Evolutionary conservation across 2,888 invertebrate species (phyloP), one percentile per base, ranked within the genome.

Genomic region (Dione vanillae): DNA sequence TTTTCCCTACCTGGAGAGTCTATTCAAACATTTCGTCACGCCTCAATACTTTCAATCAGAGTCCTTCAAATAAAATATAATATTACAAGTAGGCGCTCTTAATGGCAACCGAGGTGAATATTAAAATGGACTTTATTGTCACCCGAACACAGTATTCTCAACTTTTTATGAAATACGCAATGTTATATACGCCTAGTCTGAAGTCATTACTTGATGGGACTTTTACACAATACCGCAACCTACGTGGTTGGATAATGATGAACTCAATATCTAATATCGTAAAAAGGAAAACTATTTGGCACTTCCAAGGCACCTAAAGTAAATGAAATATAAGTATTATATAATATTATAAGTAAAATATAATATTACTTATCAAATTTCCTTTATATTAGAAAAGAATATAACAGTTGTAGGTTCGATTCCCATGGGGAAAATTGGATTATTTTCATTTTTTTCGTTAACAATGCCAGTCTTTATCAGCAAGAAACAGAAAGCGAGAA

Each of bases 1-100:
- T 59, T 88, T 89, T 90, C 87, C 91, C 91, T 91, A 91, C 88
- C 91, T 87, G 88, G 89, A 87, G 86, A 86, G 87, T 87, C 88
- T 85, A 90, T 90, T 89, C 89, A 87, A n/a, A 88, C 88, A 88
- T 89, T 91, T 89, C 87, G 78, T 89, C 90, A 89, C 88, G 79
- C 78, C 83, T 79, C 78, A 81, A 80, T 80, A 82, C 80, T 84
- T 82, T 88, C 86, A 90, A 90, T 91, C 89, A 88, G 81, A 78
- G 80, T 78, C 47, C 80, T 79, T 80, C 76, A 83, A 85, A 85
- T 86, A 85, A 84, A 85, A 87, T 86, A 85, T 83, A 81, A 82
- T 86, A 80, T 80, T 79, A 78, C 77, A 66, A 78, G 79, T 75
- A 78, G 77, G 79, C 79, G 79, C 80, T 83, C 83, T 82, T 82